A percentile compares a stretch with the other conserved stretches of the same genome.
These are phyloP conservation scores for Halichoeres trimaculatus DNA, from an alignment of 2,113 vertebrate species.

Conservation along the genomic window DNA sequence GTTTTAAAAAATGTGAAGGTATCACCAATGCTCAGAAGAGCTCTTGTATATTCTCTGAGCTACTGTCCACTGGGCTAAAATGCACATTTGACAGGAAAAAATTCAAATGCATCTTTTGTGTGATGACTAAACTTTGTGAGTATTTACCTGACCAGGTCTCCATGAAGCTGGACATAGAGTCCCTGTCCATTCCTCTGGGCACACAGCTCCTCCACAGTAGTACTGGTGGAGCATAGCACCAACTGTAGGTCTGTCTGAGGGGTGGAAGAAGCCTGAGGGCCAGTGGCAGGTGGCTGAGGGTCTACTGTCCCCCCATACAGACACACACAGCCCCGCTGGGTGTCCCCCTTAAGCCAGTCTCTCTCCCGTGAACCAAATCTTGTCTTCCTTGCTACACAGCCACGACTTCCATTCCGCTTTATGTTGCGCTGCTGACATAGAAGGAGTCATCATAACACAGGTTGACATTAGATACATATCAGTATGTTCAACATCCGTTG, in stretches of 20 bases:
- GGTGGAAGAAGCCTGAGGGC: conserved; percentile 77
- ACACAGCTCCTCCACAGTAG: conserved; percentile 90
- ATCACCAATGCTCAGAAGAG: not conserved
- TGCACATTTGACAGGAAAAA: not conserved
- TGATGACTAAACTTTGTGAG: not conserved
- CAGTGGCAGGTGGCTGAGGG: conserved; percentile 68
- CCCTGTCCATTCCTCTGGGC: conserved; percentile 85
- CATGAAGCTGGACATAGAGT: conserved; percentile 93
- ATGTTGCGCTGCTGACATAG: conserved; percentile 89
- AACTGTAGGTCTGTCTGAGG: conserved; percentile 87
- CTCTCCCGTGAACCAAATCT: conserved; percentile 91
- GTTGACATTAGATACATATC: conserved; percentile 5
- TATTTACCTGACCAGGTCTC: conserved; percentile 92
- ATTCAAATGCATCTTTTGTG: not conserved
- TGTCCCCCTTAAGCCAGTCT: conserved; percentile 91
- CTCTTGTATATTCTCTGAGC: not conserved
- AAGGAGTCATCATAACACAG: conserved; percentile 18
- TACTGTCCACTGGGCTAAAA: not conserved
- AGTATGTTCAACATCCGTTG: conserved; percentile 1
- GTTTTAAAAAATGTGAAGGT: not conserved
- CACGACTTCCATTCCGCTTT: conserved; percentile 89
- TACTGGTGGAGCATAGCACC: conserved; percentile 92
- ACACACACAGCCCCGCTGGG: conserved; percentile 90
- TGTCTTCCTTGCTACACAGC: conserved; percentile 88
- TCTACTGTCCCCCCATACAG: conserved; percentile 86